A percentile compares a stretch with the other conserved stretches of the same genome.
These are phyloP conservation scores for Neoitamus cyanurus DNA, from an alignment of 2,888 invertebrate species.

Conservation along the genomic window DNA sequence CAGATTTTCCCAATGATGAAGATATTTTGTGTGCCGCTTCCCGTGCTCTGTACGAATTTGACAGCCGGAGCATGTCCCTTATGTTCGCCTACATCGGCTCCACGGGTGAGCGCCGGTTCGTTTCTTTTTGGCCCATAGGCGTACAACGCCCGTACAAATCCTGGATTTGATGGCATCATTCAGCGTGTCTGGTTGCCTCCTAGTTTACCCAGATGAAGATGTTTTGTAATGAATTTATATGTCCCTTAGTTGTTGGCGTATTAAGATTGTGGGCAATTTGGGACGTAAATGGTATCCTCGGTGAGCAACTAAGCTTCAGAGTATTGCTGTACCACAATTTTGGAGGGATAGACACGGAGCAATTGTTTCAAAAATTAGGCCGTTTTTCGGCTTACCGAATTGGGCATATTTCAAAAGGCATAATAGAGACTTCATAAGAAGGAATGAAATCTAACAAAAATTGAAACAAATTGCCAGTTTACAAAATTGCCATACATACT, in stretches of 20 bases:
- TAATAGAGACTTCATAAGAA: too few relatives aligned
- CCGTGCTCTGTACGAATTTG: neutral
- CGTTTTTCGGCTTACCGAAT: neutral
- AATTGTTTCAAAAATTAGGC: neutral
- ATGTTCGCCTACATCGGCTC: too few relatives aligned
- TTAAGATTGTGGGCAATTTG: neutral
- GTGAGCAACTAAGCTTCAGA: neutral
- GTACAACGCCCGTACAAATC: neutral
- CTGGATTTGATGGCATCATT: neutral
- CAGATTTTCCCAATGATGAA: slow-evolving; percentile 3
- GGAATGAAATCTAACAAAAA: too few relatives aligned
- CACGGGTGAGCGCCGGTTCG: neutral
- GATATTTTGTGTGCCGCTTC: neutral
- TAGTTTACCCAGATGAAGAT: neutral
- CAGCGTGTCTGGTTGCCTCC: neutral
- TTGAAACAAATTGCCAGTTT: too few relatives aligned
- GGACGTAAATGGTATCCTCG: neutral
- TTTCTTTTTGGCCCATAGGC: neutral
- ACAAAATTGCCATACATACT: too few relatives aligned
- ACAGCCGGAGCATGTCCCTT: neutral
- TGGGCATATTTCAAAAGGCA: neutral
- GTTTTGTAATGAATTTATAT: slow-evolving; percentile 16
- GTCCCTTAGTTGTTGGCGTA: neutral
- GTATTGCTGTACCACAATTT: neutral
- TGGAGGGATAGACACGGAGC: neutral